phyloP scores from a whole-genome alignment of 2,113 vertebrate genomes.

The Puma concolor region DNA sequence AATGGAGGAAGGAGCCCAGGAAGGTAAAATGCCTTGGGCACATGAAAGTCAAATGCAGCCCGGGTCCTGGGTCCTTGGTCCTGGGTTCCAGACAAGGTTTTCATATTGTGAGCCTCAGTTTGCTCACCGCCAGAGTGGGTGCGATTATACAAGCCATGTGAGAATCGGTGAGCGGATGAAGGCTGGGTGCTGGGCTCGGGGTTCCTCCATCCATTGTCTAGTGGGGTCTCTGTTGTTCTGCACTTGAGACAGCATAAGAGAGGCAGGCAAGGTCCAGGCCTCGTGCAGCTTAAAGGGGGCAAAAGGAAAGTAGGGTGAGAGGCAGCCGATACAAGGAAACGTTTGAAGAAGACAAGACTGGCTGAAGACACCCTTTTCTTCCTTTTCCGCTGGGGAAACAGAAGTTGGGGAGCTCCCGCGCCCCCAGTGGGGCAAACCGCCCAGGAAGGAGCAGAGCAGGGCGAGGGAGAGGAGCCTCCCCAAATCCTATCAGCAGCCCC shows the following conservation, averaged over 20 bases:
- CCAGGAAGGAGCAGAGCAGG: neutral
- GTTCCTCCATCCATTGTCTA: fast-evolving
- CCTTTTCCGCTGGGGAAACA: neutral
- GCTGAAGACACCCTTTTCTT: neutral
- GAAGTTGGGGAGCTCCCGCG: neutral
- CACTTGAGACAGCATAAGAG: neutral
- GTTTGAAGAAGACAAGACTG: neutral
- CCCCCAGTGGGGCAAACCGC: neutral
- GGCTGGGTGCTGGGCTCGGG: neutral
- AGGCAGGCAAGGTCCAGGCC: neutral
- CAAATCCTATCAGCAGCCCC: too few relatives aligned
- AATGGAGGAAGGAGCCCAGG: neutral
- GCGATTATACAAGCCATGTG: fast-evolving
- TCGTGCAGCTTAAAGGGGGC: neutral
- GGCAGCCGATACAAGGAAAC: neutral
- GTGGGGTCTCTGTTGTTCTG: neutral
- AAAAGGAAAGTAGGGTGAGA: neutral
- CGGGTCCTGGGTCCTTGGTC: neutral
- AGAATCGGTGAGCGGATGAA: fast-evolving
- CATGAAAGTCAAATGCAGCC: neutral
- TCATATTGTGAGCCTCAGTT: neutral
- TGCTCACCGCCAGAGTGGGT: neutral
- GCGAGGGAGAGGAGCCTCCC: neutral
- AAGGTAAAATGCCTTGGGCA: neutral
- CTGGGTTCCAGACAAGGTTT: neutral